These are phyloP conservation scores for Clostera curtula DNA, from an alignment of 2,888 invertebrate species.

Conservation along the genomic window DNA sequence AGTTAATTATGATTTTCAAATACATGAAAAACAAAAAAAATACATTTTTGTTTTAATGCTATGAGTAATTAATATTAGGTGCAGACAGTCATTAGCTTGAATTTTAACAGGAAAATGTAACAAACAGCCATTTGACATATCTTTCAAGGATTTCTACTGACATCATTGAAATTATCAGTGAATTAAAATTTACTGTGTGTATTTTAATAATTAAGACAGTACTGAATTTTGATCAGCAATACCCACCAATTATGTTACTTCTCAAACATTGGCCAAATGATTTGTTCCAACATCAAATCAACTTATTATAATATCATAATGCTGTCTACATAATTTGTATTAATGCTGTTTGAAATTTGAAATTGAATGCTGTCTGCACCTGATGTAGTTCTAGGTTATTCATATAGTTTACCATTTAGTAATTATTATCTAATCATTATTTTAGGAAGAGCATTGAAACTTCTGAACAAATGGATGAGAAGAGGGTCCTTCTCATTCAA, in stretches of 20 bases:
- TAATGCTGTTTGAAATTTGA: slow-evolving; percentile 19
- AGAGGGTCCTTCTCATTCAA: no score
- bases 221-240: no score
- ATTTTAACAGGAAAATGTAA: slow-evolving; percentile 45
- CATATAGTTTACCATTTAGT: slow-evolving; percentile 44
- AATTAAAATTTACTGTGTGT: no score
- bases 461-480: slow-evolving; percentile 53
- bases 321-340: slow-evolving; percentile 15
- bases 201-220: no score
- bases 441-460: slow-evolving; percentile 40
- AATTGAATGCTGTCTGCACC: slow-evolving; percentile 48
- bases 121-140: slow-evolving; percentile 27
- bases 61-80: slow-evolving; percentile 44
- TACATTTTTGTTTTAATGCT: slow-evolving; percentile 33
- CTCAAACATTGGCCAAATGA: no score
- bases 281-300: no score
- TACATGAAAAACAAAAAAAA: slow-evolving; percentile 35
- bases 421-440: slow-evolving; percentile 40
- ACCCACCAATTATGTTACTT: no score
- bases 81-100: slow-evolving; percentile 49
- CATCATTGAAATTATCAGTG: slow-evolving; percentile 6
- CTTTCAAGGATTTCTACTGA: slow-evolving; percentile 27
- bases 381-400: no score
- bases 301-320: slow-evolving; percentile 8
- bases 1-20: slow-evolving; percentile 30